A percentile compares a stretch with the other conserved stretches of the same genome.
Evolutionary conservation across 2,888 invertebrate species (phyloP).

Genomic region (Microplitis manilae): DNA sequence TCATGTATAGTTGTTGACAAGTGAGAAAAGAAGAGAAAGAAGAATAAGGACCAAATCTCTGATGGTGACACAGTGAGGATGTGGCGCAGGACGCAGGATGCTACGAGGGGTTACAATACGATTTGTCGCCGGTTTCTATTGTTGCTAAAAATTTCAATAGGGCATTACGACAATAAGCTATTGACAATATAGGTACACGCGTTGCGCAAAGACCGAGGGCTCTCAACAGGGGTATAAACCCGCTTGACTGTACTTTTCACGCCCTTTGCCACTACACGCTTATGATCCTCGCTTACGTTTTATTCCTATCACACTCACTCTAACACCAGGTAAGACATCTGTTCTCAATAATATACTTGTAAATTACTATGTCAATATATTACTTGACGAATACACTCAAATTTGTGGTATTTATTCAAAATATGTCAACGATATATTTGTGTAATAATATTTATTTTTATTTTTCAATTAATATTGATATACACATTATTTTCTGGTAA

Average conservation of each 20-base stretch:
- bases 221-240: slow-evolving; percentile 51
- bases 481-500: not conserved
- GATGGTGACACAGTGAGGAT: slow-evolving; percentile 15
- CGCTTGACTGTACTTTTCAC: slow-evolving; percentile 70
- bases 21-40: not conserved
- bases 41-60: slow-evolving; percentile 3
- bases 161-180: slow-evolving; percentile 67
- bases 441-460: slow-evolving; percentile 1
- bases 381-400: not conserved
- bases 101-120: slow-evolving; percentile 59
- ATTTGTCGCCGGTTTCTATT: slow-evolving; percentile 58
- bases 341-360: slow-evolving; percentile 3
- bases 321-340: not conserved
- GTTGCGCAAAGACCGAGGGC: slow-evolving; percentile 61
- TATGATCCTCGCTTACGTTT: slow-evolving; percentile 10
- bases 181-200: slow-evolving; percentile 60
- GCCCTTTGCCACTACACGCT: slow-evolving; percentile 56
- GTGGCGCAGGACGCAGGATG: slow-evolving; percentile 48
- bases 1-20: not conserved
- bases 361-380: not conserved
- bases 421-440: not conserved
- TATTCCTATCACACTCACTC: slow-evolving; percentile 12
- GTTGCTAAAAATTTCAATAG: slow-evolving; percentile 62
- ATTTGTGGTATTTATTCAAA: not conserved
- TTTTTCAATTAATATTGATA: not conserved